Evolutionary conservation across 2,888 invertebrate species (phyloP).

Genomic region (Stomorhina lunata): DNA sequence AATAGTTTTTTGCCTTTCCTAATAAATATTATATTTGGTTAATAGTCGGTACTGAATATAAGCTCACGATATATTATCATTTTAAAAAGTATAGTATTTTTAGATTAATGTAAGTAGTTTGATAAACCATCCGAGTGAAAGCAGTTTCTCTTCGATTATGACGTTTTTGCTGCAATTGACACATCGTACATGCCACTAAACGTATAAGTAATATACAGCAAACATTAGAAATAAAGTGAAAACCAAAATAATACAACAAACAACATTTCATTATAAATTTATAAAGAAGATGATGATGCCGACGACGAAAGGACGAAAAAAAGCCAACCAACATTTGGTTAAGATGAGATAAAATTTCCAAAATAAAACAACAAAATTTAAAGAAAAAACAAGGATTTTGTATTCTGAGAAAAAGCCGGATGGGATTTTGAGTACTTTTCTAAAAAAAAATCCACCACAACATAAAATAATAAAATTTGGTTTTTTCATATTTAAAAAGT

Average conservation of each 20-base stretch:
- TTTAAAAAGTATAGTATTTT: too few species aligned
- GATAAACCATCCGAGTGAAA: too few species aligned
- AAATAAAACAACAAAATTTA: neutral
- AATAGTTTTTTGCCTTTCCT: too few species aligned
- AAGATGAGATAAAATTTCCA: slow-evolving; percentile 17
- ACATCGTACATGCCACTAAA: slow-evolving; percentile 4
- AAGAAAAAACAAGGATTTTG: slow-evolving; percentile 2
- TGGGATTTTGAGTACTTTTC: slow-evolving; percentile 43
- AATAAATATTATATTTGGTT: too few species aligned
- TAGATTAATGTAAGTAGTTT: too few species aligned
- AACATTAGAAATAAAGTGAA: slow-evolving; percentile 31
- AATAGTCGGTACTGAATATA: too few species aligned
- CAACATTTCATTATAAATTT: slow-evolving; percentile 64
- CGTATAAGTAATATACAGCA: slow-evolving; percentile 43
- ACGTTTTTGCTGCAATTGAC: slow-evolving; percentile 55
- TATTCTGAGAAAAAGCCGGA: slow-evolving; percentile 26
- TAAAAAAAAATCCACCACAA: neutral
- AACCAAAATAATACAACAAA: slow-evolving; percentile 1
- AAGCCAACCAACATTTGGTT: neutral
- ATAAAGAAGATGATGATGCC: slow-evolving; percentile 41
- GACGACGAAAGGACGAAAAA: slow-evolving; percentile 17
- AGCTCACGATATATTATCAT: too few species aligned
- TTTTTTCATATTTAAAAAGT: neutral
- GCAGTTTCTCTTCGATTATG: slow-evolving; percentile 7
- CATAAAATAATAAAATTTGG: slow-evolving; percentile 36